Base-by-base conservation (phyloP, 2,113 vertebrate species). In the Etheostoma spectabile region DNA sequence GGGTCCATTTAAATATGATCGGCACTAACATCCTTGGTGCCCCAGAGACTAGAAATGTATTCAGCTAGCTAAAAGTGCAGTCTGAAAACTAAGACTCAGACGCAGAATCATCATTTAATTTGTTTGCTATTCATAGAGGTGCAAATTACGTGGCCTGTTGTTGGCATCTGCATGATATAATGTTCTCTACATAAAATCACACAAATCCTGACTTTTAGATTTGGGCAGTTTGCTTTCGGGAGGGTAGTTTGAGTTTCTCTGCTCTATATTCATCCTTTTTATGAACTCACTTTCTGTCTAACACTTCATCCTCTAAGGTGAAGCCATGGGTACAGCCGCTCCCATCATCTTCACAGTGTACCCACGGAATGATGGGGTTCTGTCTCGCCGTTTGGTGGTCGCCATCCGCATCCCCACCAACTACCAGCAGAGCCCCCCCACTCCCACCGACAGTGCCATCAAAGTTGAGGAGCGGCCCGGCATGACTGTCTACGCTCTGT, bases 401-500 rank as follows among this genome's bases (percentile, higher is more conserved):
- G 95, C 90, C 82, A 94, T 98, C 85, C 87, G 96, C 33, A 95
- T 98, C 69, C 98, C 97, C 0, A 92, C 89, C 79, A 74, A 83
- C 35, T 98, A 96, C 93, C 96, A 98, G 89, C 93, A 82, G 30
- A 85, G 76, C 57, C 96, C 96, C 0, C 97, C 97, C 0, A 60
- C 78, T 51, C 97, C 97, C 68, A 95, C 83, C 0, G 96, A 98
- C 63, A 89, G 89, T 21, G 91, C 93, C 70, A 59, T 97, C 57
- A 94, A 76, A 74, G 95, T 98, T 5, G 97, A 98, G 89, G 95
- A 97, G 48, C 93, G 96, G 22, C 95, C 94, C 0, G 94, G 87
- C 83, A 96, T 98, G 96, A 97, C 96, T 0, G 93, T 98, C 90
- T 98, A 97, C 16, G 94, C 96, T 80, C 96, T 59, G 97, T 99